Percentiles rank a stretch among this genome's conserved stretches.
Evolutionary conservation across 2,888 invertebrate species (phyloP).

Genomic region (Synergus gifuensis): DNA sequence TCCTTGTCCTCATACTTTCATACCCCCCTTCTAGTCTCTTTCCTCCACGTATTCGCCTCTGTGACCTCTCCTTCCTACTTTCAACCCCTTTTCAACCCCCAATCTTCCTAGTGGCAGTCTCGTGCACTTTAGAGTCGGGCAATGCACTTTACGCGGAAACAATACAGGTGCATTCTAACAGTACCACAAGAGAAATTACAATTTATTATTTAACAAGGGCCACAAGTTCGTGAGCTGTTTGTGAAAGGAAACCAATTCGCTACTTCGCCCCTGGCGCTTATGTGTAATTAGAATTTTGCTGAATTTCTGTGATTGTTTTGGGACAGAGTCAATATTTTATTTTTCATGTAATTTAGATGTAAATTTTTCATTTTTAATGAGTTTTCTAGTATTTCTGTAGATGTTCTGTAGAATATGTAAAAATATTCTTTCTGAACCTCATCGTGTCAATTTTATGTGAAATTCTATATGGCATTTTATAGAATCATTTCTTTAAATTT

Average conservation of each 20-base stretch:
- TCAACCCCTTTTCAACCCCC: conserved; percentile 4
- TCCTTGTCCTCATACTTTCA: conserved; percentile 10
- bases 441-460: too few relatives aligned
- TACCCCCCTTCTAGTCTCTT: neutral
- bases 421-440: too few relatives aligned
- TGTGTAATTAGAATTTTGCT: neutral
- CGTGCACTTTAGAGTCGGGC: conserved; percentile 15
- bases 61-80: neutral
- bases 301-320: neutral
- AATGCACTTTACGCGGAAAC: conserved; percentile 16
- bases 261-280: neutral
- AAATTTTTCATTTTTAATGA: neutral
- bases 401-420: too few relatives aligned
- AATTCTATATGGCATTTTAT: too few relatives aligned
- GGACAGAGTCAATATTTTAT: neutral
- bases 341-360: neutral
- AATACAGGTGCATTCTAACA: neutral
- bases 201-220: conserved; percentile 2
- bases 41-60: neutral
- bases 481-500: too few relatives aligned
- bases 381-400: too few relatives aligned
- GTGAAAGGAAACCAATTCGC: conserved; percentile 1
- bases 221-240: conserved; percentile 14
- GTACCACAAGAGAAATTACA: conserved; percentile 6
- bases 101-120: neutral